phyloP scores from a whole-genome alignment of 2,888 invertebrate species.

The Nomada hirtipes region DNA sequence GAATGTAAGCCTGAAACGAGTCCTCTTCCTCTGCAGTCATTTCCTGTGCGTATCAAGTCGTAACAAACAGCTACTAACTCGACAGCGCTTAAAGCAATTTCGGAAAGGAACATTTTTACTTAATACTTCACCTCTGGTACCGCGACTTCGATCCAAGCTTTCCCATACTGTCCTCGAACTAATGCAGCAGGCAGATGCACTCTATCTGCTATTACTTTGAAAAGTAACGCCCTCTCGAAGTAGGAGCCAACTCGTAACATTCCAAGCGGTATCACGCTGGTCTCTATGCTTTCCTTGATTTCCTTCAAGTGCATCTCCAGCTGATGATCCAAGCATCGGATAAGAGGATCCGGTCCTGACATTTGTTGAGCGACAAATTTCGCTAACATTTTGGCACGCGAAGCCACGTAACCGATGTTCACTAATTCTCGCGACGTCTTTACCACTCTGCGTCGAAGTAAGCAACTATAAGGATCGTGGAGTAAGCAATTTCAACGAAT shows the following conservation, averaged over 20 bases:
- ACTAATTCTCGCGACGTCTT: constrained; percentile 45
- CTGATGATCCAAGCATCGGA: constrained; percentile 74
- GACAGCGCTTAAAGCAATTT: neutral
- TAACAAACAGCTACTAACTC: neutral
- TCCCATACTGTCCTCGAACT: constrained; percentile 86
- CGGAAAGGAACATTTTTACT: neutral
- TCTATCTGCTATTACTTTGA: constrained; percentile 88
- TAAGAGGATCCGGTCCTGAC: constrained; percentile 72
- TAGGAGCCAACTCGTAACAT: constrained; percentile 86
- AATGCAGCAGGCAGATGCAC: constrained; percentile 87
- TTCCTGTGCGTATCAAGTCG: neutral
- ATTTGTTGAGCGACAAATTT: constrained; percentile 80
- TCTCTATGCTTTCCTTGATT: constrained; percentile 79
- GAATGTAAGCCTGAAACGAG: constrained; percentile 16
- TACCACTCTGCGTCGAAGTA: neutral
- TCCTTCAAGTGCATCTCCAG: constrained; percentile 78
- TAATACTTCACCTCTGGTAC: constrained; percentile 83
- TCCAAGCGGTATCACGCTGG: constrained; percentile 87
- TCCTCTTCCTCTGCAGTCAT: constrained; percentile 13
- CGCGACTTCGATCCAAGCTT: constrained; percentile 88
- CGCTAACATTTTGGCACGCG: constrained; percentile 75
- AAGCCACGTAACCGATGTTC: constrained; percentile 67
- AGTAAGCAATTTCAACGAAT: too few relatives aligned
- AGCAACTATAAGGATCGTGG: neutral
- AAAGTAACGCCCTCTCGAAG: constrained; percentile 88